Evolutionary conservation across 2,888 invertebrate genomes (phyloP), one percentile per base, ranked within the genome.

Genomic region (Agrochola lota): DNA sequence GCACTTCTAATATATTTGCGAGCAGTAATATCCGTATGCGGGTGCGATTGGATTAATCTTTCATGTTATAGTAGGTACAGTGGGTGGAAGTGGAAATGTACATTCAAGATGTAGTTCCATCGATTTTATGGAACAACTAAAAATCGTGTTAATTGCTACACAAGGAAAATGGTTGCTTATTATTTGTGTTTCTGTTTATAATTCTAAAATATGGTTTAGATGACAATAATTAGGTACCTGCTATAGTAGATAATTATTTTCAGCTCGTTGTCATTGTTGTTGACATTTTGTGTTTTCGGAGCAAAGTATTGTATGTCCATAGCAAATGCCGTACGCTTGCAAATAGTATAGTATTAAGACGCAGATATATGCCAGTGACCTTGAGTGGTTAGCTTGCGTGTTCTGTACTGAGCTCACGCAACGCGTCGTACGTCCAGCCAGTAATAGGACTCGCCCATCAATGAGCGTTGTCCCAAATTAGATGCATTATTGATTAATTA

Each of bases 1-100:
- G 85, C 85, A 84, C 80, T 84, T 74, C 69, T 71, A 84, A 84
- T 77, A 84, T 84, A 70, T 84, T 84, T 60, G 67, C 60, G 81
- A 63, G 77, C 26, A 73, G 72, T 75, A 77, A 84, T 84, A 81
- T 78, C 75, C 84, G 69, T 67, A 77, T 71, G 72, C 35, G 60
- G 60, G 71, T 71, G 71, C 69, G 77, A 80, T 85, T 77, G 75
- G 77, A 73, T 84, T 84, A 79, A 86, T 85, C 84, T 75, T 74
- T 60, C 52, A 59, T 63, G 63, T 73, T 63, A 20, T 74, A 49
- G 15, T 8, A 52, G 7, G 7, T 35, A 55, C 17, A 2, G 70
- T 63, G 11, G 46, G 55, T 35, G n/a, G 60, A 46, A 23, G 15
- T 55, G 30, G 40, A 23, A 62, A 68, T 68, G 49, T 73, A 43